Evolutionary conservation across 2,113 vertebrate genomes (phyloP), one percentile per base, ranked within the genome.

Genomic region (Misgurnus mizolepis): DNA sequence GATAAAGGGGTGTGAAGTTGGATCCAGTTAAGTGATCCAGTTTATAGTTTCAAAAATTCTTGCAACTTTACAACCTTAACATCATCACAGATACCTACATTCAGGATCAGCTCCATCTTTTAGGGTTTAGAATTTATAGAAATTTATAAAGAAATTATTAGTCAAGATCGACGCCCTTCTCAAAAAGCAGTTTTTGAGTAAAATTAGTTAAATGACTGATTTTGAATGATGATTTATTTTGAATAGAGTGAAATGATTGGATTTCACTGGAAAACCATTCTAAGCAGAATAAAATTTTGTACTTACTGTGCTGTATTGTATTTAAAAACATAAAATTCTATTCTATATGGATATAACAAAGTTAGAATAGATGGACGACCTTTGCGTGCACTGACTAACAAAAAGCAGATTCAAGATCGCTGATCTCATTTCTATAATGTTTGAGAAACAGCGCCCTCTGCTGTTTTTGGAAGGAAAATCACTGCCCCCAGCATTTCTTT

Each of bases 381-480:
- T 62, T 74, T 56, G 47, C 10, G 15, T 15, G 39, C 34, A 50
- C 12, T 50, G 49, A 3, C 49, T 50, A 50, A 50, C 10, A 50
- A 50, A 11, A 50, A 11, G 27, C 49, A 10, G 8, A 50, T 50
- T 11, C 12, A 61, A 55, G 39, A 67, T 49, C 8, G 50, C 11
- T 56, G 6, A 2, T 40, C 69, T 73, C 45, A 70, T 67, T 5
- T 55, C 49, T 7, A 55, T 45, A 5, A 8, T 18, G 40, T 43
- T 69, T 61, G 58, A 64, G 17, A 4, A 70, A 61, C 67, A 9
- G 69, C 68, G 78, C 61, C 49, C 39, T 80, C 78, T 73, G 69
- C 61, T 80, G 78, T 56, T 66, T 56, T 40, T 49, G 12, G 11
- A 34, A 8, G 3, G n/a, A 56, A 80, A 56, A 22, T 15, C 8